Base-by-base conservation (phyloP, 1,140 invertebrate genomes). In the Intoshia linei region DNA sequence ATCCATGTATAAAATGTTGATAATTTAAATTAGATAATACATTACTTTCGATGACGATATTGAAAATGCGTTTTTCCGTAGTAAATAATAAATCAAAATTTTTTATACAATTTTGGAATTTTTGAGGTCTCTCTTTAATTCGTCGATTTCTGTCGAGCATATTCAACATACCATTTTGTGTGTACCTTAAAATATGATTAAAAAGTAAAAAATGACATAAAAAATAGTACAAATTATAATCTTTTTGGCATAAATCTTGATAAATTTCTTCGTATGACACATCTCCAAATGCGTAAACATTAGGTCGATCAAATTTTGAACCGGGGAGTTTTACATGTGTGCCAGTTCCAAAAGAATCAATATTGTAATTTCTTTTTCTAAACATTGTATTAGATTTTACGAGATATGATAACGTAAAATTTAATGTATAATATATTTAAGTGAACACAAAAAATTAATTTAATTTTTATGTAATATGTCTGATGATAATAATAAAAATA, bases 271-370 rank as follows among this genome's bases (percentile, higher is more conserved):
- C 84, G 51, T 95, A 98, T 10, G 62, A 57, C 21, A 73, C 71
- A 37, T 74, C 79, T n/a, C n/a, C n/a, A 63, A 99, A 99, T 52
- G 93, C 83, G 49, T 98, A 99, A 40, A 87, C 69, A 59, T 98
- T 98, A 7, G 90, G 90, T 49, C 72, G 72, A 54, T 95, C 83
- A 3, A 72, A 70, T 6, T 83, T 70, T 39, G 75, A 70, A 27
- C 90, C 90, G 30, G 90, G 90, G 36, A 98, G 59, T 54, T 95
- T 98, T 0, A 95, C 64, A 41, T 61, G 53, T 50, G 83, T 84
- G 18, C 90, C 90, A 29, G 83, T 90, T 6, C 90, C 90, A 64
- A 77, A 98, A 1, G 83, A 93, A 50, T 74, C 66, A 1, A 99
- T 83, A 48, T 71, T 71, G 48, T 83, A 95, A 2, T 84, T 84